Evolutionary conservation across 2,113 vertebrate genomes (phyloP).

Genomic region (Cavia aperea): DNA sequence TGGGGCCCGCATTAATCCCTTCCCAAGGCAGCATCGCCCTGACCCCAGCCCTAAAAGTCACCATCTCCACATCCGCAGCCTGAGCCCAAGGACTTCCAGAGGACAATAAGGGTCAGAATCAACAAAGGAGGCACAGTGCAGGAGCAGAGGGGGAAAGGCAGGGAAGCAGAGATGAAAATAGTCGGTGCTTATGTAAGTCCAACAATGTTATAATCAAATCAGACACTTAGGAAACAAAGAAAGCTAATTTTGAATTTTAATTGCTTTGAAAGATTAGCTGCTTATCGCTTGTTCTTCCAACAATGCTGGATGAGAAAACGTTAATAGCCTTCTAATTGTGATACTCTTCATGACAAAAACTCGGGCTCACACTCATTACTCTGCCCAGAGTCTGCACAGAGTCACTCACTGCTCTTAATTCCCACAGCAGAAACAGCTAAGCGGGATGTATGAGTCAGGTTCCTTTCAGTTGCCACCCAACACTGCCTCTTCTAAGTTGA

Average conservation of each 20-base stretch:
- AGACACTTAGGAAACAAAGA: slow-evolving; percentile 65
- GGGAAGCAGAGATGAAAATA: not conserved
- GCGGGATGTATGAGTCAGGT: slow-evolving; percentile 47
- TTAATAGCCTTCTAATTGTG: slow-evolving; percentile 73
- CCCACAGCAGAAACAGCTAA: slow-evolving; percentile 72
- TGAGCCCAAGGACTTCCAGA: not conserved
- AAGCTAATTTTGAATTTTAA: slow-evolving; percentile 75
- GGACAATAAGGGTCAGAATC: not conserved
- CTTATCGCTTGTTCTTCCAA: slow-evolving; percentile 68
- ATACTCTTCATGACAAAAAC: slow-evolving; percentile 60
- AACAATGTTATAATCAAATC: slow-evolving; percentile 68
- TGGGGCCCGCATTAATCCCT: not conserved
- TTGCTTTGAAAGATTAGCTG: slow-evolving; percentile 71
- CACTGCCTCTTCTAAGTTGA: slow-evolving; percentile 57
- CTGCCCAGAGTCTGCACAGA: slow-evolving; percentile 47
- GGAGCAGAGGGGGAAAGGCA: not conserved
- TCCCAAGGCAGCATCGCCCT: too few species aligned
- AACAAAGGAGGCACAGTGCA: too few species aligned
- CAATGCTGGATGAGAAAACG: slow-evolving; percentile 52
- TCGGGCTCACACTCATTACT: slow-evolving; percentile 59
- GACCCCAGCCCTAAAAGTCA: too few species aligned
- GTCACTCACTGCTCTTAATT: slow-evolving; percentile 69
- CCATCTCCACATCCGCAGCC: fast-evolving
- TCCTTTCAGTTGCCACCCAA: slow-evolving; percentile 41
- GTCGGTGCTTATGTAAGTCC: slow-evolving; percentile 70